These are phyloP conservation scores for Dendroctonus ponderosae DNA, from an alignment of 1,140 invertebrate genomes.

Conservation along the genomic window DNA sequence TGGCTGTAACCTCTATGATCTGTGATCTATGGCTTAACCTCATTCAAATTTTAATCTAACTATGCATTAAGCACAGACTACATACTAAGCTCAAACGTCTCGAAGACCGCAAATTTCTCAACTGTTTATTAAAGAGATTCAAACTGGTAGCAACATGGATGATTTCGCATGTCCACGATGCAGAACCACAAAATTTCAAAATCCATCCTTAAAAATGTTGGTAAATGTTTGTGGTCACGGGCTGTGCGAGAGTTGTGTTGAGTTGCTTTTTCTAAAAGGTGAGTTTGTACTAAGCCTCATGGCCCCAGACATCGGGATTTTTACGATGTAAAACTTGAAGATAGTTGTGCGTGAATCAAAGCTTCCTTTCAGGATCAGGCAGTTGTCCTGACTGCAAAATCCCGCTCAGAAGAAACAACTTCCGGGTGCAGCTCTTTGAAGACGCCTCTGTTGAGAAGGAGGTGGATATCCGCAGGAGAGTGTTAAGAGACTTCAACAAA, in stretches of 20 bases:
- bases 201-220: conserved; percentile 95
- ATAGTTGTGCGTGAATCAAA: background rate
- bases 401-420: conserved; percentile 83
- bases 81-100: no score
- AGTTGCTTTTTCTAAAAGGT: conserved; percentile 93
- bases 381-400: conserved; percentile 90
- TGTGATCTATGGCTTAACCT: no score
- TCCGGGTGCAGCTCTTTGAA: conserved; percentile 93
- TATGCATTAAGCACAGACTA: no score
- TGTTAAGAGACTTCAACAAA: conserved; percentile 89
- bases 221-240: conserved; percentile 98
- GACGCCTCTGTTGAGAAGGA: conserved; percentile 96
- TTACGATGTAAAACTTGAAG: background rate
- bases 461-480: conserved; percentile 88
- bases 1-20: no score
- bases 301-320: background rate
- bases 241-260: conserved; percentile 95
- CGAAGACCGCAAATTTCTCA: no score
- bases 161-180: conserved; percentile 94
- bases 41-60: no score
- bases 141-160: conserved; percentile 60
- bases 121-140: no score
- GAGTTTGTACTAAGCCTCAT: conserved; percentile 31
- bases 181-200: conserved; percentile 97
- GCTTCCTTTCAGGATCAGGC: conserved; percentile 73